Evolutionary conservation across 2,113 vertebrate genomes (phyloP).

Genomic region (Eulemur rufifrons): DNA sequence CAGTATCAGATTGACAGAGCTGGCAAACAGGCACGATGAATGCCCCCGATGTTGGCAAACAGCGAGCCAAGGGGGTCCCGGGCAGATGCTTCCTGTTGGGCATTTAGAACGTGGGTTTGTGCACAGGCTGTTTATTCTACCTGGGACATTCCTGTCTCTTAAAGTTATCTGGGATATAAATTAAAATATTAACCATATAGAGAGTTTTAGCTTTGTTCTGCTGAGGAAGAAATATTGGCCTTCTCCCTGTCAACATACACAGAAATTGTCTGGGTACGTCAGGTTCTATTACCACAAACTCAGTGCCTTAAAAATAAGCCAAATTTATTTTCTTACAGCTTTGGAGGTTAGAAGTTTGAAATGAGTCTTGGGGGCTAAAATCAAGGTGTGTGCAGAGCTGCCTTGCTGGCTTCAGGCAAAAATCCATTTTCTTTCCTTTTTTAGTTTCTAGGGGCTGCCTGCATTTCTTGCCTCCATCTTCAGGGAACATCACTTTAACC

Average conservation of each 20-base stretch:
- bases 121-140: background rate
- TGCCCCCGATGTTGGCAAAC: rapidly evolving
- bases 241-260: background rate
- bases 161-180: background rate
- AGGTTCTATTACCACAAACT: background rate
- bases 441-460: background rate
- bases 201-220: background rate
- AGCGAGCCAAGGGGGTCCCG: background rate
- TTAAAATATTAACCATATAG: background rate
- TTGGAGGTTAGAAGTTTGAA: background rate
- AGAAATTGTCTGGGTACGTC: background rate
- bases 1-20: background rate
- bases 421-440: background rate
- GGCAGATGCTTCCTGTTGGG: background rate
- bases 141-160: background rate
- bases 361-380: background rate
- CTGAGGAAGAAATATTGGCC: background rate
- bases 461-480: background rate
- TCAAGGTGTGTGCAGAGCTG: background rate
- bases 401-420: background rate
- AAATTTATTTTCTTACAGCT: background rate
- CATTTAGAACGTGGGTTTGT: background rate
- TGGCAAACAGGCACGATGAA: background rate
- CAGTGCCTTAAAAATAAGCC: background rate
- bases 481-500: background rate